phyloP scores from a whole-genome alignment of 2,797 vertebrate species.

The Aythya fuligula region DNA sequence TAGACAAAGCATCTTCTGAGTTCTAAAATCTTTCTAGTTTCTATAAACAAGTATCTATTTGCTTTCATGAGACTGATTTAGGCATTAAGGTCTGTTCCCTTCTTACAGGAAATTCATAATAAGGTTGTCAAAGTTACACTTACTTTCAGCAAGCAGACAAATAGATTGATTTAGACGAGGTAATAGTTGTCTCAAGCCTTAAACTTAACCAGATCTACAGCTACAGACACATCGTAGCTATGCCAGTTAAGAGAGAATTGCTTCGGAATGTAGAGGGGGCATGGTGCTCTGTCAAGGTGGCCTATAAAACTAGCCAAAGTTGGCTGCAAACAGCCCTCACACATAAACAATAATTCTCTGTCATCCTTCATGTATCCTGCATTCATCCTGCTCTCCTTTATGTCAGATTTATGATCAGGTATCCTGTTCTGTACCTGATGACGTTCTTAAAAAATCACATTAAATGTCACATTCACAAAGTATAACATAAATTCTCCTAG shows the following conservation, averaged over 20 bases:
- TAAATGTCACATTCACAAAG: not conserved
- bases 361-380: not conserved
- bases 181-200: not conserved
- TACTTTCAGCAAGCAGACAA: not conserved
- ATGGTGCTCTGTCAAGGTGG: not conserved
- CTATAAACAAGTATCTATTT: not conserved
- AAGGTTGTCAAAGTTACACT: not conserved
- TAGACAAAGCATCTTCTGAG: not conserved
- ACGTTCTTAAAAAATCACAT: not conserved
- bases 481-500: not conserved
- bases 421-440: accelerated
- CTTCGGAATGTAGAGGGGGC: not conserved
- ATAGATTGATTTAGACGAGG: not conserved
- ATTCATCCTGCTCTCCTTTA: not conserved
- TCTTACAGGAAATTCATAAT: not conserved
- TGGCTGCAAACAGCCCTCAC: not conserved
- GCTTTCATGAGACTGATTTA: not conserved
- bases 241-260: accelerated
- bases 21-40: not conserved
- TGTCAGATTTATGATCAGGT: not conserved
- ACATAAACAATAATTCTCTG: accelerated
- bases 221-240: not conserved
- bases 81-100: not conserved
- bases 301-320: not conserved
- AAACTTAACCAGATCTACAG: not conserved